phyloP scores from a whole-genome alignment of 2,113 vertebrate genomes.

The Scartelaos histophorus region DNA sequence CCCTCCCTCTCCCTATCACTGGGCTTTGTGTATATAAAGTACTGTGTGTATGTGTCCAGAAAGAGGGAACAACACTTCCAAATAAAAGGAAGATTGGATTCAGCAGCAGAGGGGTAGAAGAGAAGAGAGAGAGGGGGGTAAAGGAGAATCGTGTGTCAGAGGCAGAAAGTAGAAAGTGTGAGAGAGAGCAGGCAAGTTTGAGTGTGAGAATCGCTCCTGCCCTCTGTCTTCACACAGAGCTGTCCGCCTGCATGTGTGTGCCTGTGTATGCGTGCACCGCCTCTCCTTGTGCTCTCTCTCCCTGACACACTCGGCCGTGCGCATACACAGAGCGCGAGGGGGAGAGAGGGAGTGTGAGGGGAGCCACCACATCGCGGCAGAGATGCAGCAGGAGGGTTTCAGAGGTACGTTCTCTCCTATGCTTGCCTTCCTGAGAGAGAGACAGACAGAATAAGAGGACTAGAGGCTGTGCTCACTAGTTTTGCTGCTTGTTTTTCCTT shows the following conservation, averaged over 20 bases:
- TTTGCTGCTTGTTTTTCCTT: conserved; percentile 66
- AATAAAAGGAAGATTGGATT: conserved; percentile 79
- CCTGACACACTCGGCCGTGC: conserved; percentile 62
- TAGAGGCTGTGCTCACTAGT: conserved; percentile 68
- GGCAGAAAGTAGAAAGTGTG: conserved; percentile 71
- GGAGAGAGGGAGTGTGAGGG: conserved; percentile 73
- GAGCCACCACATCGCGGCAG: conserved; percentile 83
- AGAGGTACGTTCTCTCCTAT: conserved; percentile 84
- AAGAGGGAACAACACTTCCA: conserved; percentile 75
- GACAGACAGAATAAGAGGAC: conserved; percentile 69
- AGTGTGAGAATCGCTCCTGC: conserved; percentile 82
- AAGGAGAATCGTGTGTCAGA: conserved; percentile 75
- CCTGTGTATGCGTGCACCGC: conserved; percentile 53
- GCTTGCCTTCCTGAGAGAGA: conserved; percentile 78
- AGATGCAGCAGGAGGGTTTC: conserved; percentile 84
- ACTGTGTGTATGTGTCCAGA: conserved; percentile 56
- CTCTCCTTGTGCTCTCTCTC: conserved; percentile 54
- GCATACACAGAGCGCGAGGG: conserved; percentile 62
- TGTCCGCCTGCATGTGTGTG: conserved; percentile 67
- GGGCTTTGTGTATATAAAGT: conserved; percentile 83
- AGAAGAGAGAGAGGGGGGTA: conserved; percentile 5
- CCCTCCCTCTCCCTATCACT: conserved; percentile 78
- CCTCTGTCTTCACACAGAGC: conserved; percentile 82
- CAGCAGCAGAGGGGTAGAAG: conserved; percentile 45
- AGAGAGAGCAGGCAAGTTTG: conserved; percentile 68